Evolutionary conservation across 1,140 invertebrate genomes (phyloP).

Genomic region (Pseudomyrmex cubaensis): DNA sequence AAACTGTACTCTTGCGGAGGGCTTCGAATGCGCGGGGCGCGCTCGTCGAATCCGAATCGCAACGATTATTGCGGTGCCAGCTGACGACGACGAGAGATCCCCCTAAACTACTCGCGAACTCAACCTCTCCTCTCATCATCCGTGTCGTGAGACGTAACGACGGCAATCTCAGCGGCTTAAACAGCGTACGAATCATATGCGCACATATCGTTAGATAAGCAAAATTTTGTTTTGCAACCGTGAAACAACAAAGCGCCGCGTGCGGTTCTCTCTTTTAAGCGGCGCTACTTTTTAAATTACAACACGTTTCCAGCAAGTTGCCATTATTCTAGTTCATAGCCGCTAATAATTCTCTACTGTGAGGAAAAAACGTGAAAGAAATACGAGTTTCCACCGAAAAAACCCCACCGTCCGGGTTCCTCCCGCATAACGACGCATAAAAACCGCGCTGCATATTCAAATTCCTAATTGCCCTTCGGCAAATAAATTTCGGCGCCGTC

Average conservation of each 20-base stretch:
- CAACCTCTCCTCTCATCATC: conserved; percentile 6
- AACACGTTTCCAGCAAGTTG: conserved; percentile 29
- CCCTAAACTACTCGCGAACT: conserved; percentile 47
- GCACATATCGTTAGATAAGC: conserved; percentile 12
- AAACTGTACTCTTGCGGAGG: conserved; percentile 47
- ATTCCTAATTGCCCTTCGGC: conserved; percentile 62
- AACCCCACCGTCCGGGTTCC: neutral
- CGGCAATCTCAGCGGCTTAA: conserved; percentile 27
- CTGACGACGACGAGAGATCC: conserved; percentile 53
- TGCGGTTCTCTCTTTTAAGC: neutral
- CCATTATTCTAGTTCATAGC: conserved; percentile 41
- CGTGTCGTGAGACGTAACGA: conserved; percentile 28
- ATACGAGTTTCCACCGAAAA: conserved; percentile 50
- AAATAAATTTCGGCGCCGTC: conserved; percentile 68
- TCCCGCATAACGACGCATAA: conserved; percentile 51
- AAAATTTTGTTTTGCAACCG: neutral
- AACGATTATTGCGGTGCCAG: conserved; percentile 60
- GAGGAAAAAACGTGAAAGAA: conserved; percentile 22
- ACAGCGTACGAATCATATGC: conserved; percentile 24
- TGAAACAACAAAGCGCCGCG: conserved; percentile 18
- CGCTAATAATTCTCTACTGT: conserved; percentile 37
- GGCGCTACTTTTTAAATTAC: conserved; percentile 8
- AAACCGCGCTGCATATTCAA: conserved; percentile 59
- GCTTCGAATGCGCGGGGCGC: conserved; percentile 27
- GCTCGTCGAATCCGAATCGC: conserved; percentile 45